Evolutionary conservation across 2,888 invertebrate genomes (phyloP), one percentile per base, ranked within the genome.

Genomic region (Tanypteryx hageni): DNA sequence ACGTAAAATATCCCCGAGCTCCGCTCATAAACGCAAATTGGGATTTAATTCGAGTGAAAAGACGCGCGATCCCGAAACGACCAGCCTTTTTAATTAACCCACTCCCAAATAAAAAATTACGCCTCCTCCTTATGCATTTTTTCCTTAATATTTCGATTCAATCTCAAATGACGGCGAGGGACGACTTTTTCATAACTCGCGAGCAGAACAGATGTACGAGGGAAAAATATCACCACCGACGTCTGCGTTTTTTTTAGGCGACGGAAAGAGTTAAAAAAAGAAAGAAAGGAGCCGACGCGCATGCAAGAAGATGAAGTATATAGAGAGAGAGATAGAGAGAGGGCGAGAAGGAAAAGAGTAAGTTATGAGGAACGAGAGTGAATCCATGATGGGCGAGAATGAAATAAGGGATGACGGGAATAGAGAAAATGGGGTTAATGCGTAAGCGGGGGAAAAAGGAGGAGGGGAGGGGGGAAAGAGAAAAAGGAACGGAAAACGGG

Each of bases 81-180:
- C 11, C 76, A n/a, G 68, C 2, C 27, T 18, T 27, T 76, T 76
- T 27, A 76, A 76, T 76, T 76, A 76, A 76, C 76, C 76, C 9
- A 13, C 76, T 13, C 10, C 9, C n/a, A 44, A 3, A 44, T 44
- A 44, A 44, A 44, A 44, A 44, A 3, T 13, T 22, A 10, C 8
- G 27, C 18, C 76, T 27, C 22, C 13, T 76, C 22, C 76, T 27
- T 44, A 5, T 44, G 5, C 1, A 44, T 44, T 18, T 76, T 27
- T 76, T 76, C 18, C 22, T 76, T 27, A 76, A 76, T 76, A 76
- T 76, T 76, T 76, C 76, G 13, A 76, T 76, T 76, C 27, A 76
- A 76, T 76, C 76, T 27, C 76, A 27, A 76, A 76, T 27, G 76
- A n/a, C 22, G 68, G n/a, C 68, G 76, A 76, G 27, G 22, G 11